Base-by-base conservation (phyloP, 2,797 vertebrate genomes). In the Tachyglossus aculeatus region DNA sequence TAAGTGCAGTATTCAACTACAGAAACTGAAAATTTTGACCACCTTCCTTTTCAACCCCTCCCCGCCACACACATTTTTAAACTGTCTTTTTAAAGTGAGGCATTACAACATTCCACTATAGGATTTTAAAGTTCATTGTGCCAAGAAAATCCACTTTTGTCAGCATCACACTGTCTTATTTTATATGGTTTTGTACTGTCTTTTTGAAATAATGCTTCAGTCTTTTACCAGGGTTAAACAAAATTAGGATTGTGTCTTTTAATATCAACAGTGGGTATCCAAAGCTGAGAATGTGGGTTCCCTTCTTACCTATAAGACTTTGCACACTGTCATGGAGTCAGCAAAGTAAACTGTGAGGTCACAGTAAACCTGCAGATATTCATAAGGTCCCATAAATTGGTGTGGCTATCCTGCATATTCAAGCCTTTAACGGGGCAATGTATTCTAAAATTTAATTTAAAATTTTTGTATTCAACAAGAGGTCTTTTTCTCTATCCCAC, bases 111-210 rank as follows among this genome's bases (percentile, higher is more conserved):
- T 58, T 56, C 83, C 72, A 56, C 51, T 83, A 74, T 86, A 81
- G 48, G 50, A 71, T 75, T 81, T 85, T 34, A 83, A 75, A 85
- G 71, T 82, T 54, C 77, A 61, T 37, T 66, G 86, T 93, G 92
- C 91, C 92, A 93, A 92, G 91, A 89, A 84, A n/a, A 67, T 44
- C 77, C 81, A 61, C 78, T 44, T 76, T 67, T 87, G 84, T 80
- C 74, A 76, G 58, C 74, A 83, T 86, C 89, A 75, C 78, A 64
- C 69, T 85, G 37, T 80, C 80, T 61, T 69, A 78, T 76, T 88
- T 65, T 44, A n/a, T 55, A 58, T 82, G 67, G 76, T 79, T 80
- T 84, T 68, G 19, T 87, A 63, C 51, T 41, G 22, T 68, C 80
- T 81, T 79, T 80, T 51, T 59, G 54, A 71, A 57, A 69, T 31